Conservation (phyloP, 2,888 invertebrate genomes). For the Brachylomia viminalis region DNA sequence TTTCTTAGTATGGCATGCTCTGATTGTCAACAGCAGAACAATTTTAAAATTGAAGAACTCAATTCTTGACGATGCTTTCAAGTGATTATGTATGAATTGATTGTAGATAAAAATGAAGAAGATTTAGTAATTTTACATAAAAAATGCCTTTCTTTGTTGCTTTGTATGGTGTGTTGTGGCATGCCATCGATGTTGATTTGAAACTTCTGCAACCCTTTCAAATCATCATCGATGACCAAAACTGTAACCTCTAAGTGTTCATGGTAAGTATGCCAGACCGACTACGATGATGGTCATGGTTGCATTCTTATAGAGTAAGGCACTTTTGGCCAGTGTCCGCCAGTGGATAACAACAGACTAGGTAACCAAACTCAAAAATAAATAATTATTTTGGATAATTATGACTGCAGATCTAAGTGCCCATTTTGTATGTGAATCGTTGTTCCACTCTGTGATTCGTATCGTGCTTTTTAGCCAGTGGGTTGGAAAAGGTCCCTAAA, state of each 20-base stretch:
- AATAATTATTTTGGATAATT: not conserved
- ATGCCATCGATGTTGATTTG: not conserved
- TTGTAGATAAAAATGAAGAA: conserved; percentile 50
- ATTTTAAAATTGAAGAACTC: conserved; percentile 44
- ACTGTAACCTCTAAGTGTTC: not conserved
- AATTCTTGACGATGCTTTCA: conserved; percentile 51
- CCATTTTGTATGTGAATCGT: not conserved
- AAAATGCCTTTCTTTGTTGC: not conserved
- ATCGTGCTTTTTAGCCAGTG: not conserved
- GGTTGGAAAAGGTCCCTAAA: too few species aligned
- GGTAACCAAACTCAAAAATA: not conserved
- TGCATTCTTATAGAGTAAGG: not conserved
- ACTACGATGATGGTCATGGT: not conserved
- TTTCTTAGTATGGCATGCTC: conserved; percentile 57
- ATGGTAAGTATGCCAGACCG: not conserved
- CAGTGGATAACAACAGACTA: not conserved
- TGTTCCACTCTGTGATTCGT: not conserved
- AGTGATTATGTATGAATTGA: conserved; percentile 51
- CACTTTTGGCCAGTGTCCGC: not conserved
- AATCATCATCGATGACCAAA: not conserved
- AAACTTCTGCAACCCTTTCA: not conserved
- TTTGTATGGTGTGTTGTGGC: not conserved
- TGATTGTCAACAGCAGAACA: conserved; percentile 47
- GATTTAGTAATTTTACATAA: not conserved
- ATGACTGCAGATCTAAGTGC: too few species aligned